These are phyloP conservation scores for Tenebrio molitor DNA, from an alignment of 1,140 invertebrate species.

Conservation along the genomic window DNA sequence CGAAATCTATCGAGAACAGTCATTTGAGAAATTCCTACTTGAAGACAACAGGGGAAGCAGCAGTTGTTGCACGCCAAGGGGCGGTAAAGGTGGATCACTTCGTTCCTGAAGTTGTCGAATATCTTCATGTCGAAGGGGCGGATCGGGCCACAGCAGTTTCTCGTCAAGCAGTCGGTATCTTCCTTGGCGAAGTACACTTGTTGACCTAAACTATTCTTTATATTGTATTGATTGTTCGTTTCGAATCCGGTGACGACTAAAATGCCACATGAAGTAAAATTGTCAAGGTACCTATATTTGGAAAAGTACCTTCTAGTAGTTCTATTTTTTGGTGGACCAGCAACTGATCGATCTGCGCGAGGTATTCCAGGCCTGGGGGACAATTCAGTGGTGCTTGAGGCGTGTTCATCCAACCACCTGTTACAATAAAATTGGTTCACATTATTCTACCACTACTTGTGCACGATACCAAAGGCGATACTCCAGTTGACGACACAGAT, in stretches of 20 bases:
- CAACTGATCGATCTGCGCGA: slow-evolving; percentile 90
- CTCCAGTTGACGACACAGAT: too few relatives aligned
- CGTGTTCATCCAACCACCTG: slow-evolving; percentile 87
- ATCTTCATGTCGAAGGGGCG: slow-evolving; percentile 90
- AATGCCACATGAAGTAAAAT: too few relatives aligned
- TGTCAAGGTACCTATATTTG: too few relatives aligned
- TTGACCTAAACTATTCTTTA: slow-evolving; percentile 83
- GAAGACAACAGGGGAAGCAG: slow-evolving; percentile 83
- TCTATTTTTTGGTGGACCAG: slow-evolving; percentile 92
- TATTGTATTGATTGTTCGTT: slow-evolving; percentile 88
- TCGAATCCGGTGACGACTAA: slow-evolving; percentile 83
- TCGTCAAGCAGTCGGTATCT: slow-evolving; percentile 83
- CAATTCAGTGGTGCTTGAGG: slow-evolving; percentile 81
- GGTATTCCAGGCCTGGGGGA: slow-evolving; percentile 93
- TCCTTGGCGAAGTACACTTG: slow-evolving; percentile 89
- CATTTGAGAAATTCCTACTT: not conserved
- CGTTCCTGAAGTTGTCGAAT: slow-evolving; percentile 81
- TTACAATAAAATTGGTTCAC: too few relatives aligned
- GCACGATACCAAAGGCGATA: too few relatives aligned
- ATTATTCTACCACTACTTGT: too few relatives aligned
- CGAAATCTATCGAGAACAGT: not conserved
- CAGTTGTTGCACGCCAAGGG: slow-evolving; percentile 84
- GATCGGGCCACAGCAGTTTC: slow-evolving; percentile 82
- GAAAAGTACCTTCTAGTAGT: slow-evolving; percentile 78
- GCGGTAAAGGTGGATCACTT: slow-evolving; percentile 84